Percentiles rank a stretch among this genome's conserved stretches.
Conservation (phyloP, 2,113 vertebrate species). For the Donacobius atricapilla region DNA sequence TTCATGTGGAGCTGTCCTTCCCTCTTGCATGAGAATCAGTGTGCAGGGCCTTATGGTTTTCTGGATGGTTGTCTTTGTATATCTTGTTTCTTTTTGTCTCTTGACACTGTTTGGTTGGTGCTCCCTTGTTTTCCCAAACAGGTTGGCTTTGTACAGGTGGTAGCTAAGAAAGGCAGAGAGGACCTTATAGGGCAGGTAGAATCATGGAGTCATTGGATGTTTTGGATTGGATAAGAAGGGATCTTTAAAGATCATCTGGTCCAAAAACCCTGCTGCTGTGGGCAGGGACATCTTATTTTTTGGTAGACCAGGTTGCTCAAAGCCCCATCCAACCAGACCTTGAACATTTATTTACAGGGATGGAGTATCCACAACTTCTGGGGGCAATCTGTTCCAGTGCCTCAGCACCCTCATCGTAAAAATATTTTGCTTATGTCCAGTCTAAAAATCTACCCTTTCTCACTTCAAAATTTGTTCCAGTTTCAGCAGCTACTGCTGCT, state of each 20-base stretch:
- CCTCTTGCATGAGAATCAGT: accelerated
- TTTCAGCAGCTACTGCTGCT: background rate
- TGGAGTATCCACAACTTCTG: background rate
- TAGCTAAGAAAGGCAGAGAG: background rate
- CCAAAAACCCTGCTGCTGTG: background rate
- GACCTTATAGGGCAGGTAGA: background rate
- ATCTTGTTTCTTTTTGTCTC: background rate
- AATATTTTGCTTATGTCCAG: background rate
- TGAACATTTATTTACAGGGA: background rate
- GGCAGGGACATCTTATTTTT: background rate
- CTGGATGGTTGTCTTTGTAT: background rate
- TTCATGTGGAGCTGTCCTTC: background rate
- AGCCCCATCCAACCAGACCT: background rate
- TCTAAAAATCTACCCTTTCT: background rate
- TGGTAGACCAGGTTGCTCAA: background rate
- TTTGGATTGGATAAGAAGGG: background rate
- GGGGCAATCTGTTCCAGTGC: background rate
- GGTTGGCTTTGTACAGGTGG: background rate
- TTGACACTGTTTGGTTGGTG: background rate
- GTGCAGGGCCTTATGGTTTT: background rate
- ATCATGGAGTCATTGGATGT: background rate
- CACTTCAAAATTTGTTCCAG: background rate
- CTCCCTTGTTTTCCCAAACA: background rate
- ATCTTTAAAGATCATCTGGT: background rate
- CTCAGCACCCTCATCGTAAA: background rate